Base-by-base conservation (phyloP, 2,797 vertebrate genomes). In the Myripristis jacobus region DNA sequence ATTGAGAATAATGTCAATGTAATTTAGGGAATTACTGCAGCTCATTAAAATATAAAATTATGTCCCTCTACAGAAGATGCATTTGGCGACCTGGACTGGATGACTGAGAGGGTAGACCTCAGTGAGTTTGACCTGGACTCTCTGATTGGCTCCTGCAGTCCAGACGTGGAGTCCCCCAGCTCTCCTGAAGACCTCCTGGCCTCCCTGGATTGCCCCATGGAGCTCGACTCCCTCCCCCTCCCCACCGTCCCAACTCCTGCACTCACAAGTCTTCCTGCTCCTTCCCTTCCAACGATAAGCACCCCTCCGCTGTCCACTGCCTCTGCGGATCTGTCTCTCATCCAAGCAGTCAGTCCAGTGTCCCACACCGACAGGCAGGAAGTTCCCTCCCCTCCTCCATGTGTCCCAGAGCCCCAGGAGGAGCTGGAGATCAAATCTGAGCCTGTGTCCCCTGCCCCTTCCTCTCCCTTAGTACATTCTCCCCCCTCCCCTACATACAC, bases 91-190 rank as follows among this genome's bases (percentile, higher is more conserved):
- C 94, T 97, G 90, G 96, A 97, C 87, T 99, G 97, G 97, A 98
- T 98, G 97, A 94, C 95, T 66, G 95, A 98, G 93, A 96, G 94
- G 89, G 92, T 97, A 90, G 96, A 98, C 91, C 93, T 98, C 85
- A 96, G 92, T 13, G 96, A 96, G 89, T 95, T 98, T 64, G 96
- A 98, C 87, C 95, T 97, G 68, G 96, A 96, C 87, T 94, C 94
- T 22, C 92, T 97, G 65, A 94, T 97, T 83, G 92, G 91, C 82
- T 86, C 96, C 69, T 94, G 89, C 77, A 93, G 93, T 90, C 92
- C 96, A 19, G 16, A 48, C 75, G 94, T 96, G 70, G 95, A 95
- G 89, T 82, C 93, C 74, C 94, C 95, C 71, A 89, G 92, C 89
- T 95, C 95, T 75, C 91, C 95, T 82, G 95, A 95, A 48, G 96